A percentile compares a stretch with the other conserved stretches of the same genome.
phyloP scores from a whole-genome alignment of 1,140 invertebrate species.

The Leptinotarsa defecta region DNA sequence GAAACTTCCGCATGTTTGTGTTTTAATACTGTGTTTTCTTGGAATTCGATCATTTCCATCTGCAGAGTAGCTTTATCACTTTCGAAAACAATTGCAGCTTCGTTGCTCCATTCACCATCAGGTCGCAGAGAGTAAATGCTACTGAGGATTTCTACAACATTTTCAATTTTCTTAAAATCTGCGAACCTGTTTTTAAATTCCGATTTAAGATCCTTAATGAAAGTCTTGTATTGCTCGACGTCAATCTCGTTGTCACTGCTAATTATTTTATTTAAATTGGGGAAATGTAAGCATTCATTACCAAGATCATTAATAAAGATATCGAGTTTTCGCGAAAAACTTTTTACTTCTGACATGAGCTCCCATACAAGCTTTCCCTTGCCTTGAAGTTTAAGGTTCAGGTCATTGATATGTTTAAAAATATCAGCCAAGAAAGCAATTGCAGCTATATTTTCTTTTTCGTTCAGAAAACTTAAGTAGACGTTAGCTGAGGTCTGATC shows the following conservation, averaged over 20 bases:
- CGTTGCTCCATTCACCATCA: too few species aligned
- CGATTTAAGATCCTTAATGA: constrained; percentile 6
- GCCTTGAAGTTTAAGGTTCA: background rate
- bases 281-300: constrained; percentile 19
- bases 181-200: background rate
- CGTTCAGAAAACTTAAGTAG: background rate
- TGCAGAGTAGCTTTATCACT: too few species aligned
- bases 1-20: too few species aligned
- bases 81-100: too few species aligned
- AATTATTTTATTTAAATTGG: constrained; percentile 20
- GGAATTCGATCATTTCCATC: too few species aligned
- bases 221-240: constrained; percentile 1
- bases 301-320: constrained; percentile 14
- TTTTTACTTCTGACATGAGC: background rate
- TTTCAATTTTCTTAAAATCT: background rate
- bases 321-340: constrained; percentile 11
- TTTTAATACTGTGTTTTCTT: too few species aligned
- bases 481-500: too few species aligned
- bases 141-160: too few species aligned
- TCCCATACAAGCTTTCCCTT: too few species aligned
- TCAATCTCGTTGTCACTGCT: background rate
- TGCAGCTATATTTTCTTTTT: constrained; percentile 1
- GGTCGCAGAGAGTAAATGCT: too few species aligned
- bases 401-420: background rate
- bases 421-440: background rate